A percentile compares a stretch with the other conserved stretches of the same genome.
These are phyloP conservation scores for Pseudanteris insignis DNA, from an alignment of 2,888 invertebrate species.

Conservation along the genomic window DNA sequence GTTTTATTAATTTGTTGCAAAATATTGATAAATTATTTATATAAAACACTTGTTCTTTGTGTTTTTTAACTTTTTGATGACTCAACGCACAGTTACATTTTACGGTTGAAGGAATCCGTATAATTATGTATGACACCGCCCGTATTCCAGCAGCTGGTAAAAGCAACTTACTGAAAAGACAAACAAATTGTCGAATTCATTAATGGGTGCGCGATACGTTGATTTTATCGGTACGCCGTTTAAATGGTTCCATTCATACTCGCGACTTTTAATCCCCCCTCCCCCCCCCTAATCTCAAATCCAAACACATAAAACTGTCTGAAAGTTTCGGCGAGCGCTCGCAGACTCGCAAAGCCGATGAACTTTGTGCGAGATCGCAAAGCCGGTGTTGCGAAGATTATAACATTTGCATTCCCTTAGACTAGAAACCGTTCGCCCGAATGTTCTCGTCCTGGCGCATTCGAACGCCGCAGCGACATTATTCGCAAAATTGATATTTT, in stretches of 20 bases:
- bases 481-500: conserved; percentile 24
- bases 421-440: conserved; percentile 15
- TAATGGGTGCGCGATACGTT: not conserved
- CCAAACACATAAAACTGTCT: conserved; percentile 21
- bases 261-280: conserved; percentile 12
- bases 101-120: too few species aligned
- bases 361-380: conserved; percentile 13
- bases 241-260: conserved; percentile 3
- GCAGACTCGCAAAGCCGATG: conserved; percentile 8
- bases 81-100: too few species aligned
- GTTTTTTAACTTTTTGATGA: too few species aligned
- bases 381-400: conserved; percentile 21
- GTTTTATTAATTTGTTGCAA: too few species aligned
- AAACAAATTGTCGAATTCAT: not conserved
- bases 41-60: too few species aligned
- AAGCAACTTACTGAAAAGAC: too few species aligned
- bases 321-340: conserved; percentile 12
- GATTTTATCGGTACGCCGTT: conserved; percentile 9
- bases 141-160: too few species aligned
- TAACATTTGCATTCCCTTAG: conserved; percentile 24
- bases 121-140: too few species aligned
- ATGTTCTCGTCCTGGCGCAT: conserved; percentile 9
- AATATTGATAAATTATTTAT: too few species aligned
- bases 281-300: conserved; percentile 16
- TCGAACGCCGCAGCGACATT: conserved; percentile 6